Evolutionary conservation across 2,888 invertebrate genomes (phyloP), one percentile per base, ranked within the genome.

Genomic region (Euplexia lucipara): DNA sequence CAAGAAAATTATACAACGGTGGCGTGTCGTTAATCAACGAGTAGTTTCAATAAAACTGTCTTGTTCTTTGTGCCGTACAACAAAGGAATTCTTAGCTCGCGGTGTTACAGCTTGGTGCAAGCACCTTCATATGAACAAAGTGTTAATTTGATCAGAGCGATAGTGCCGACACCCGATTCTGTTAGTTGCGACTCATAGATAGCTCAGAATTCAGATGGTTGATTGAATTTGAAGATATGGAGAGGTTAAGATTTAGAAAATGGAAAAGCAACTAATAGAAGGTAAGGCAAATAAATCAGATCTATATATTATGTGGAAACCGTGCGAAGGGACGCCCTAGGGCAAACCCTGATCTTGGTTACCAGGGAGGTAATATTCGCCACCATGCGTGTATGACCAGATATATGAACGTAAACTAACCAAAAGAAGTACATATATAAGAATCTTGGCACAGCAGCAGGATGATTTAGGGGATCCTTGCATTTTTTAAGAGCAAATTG

Each of bases 31-130:
- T 73, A 70, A 75, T 79, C 62, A 70, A 62, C 26, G 39, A 70
- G 62, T 48, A 79, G 72, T 76, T 83, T 80, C 81, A 83, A 83
- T 82, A 83, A 66, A 77, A 70, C 73, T 68, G 69, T 70, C 74
- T 72, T 61, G 66, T 81, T 78, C 83, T 78, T 84, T 84, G 84
- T 84, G 64, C 71, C 62, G 68, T 51, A 26, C 49, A 45, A 82
- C 83, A 85, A 85, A 79, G 79, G 81, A 78, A 79, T 78, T 71
- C 65, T 56, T 47, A 45, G 59, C 67, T 67, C 60, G 39, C 49
- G 61, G 52, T 60, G 52, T 66, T 60, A 67, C 66, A 57, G 62
- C 62, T 47, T 56, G 69, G 62, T 64, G 60, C 61, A 30, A 63
- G 62, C 47, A 71, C 48, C 59, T 70, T 75, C 76, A 71, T 75